Evolutionary conservation across 2,113 vertebrate species (phyloP).

Genomic region (Eulemur macaco): DNA sequence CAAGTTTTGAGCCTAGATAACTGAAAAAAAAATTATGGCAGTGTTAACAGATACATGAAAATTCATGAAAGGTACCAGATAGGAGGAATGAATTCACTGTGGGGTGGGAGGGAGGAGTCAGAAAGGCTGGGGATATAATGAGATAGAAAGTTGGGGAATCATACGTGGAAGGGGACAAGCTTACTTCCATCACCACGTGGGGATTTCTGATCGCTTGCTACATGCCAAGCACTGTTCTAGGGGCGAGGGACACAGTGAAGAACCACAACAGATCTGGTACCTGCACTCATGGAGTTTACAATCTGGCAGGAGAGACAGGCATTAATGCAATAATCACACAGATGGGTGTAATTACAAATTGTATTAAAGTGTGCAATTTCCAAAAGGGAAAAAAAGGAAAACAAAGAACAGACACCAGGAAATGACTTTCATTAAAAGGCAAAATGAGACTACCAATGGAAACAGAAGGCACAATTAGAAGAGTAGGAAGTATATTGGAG

Average conservation of each 20-base stretch:
- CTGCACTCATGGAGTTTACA: background rate
- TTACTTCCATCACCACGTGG: background rate
- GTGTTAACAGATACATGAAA: background rate
- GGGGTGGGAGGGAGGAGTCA: background rate
- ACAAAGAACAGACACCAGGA: background rate
- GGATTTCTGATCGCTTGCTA: background rate
- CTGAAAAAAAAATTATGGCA: background rate
- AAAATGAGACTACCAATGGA: conserved; percentile 45
- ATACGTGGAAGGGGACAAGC: background rate
- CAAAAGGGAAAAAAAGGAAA: background rate
- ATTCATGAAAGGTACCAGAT: background rate
- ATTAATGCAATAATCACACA: background rate
- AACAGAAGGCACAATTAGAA: conserved; percentile 21
- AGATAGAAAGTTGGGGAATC: background rate
- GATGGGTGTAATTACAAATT: background rate
- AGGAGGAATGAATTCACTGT: background rate
- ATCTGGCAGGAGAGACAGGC: background rate
- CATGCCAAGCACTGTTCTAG: background rate
- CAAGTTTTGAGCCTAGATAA: background rate
- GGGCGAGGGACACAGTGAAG: background rate
- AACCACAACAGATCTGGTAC: background rate
- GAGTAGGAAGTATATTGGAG: background rate
- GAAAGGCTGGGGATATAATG: background rate
- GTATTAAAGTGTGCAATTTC: conserved; percentile 37
- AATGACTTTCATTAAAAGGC: conserved; percentile 50